Conservation (phyloP, 1,140 invertebrate genomes). For the Phortica variegata region DNA sequence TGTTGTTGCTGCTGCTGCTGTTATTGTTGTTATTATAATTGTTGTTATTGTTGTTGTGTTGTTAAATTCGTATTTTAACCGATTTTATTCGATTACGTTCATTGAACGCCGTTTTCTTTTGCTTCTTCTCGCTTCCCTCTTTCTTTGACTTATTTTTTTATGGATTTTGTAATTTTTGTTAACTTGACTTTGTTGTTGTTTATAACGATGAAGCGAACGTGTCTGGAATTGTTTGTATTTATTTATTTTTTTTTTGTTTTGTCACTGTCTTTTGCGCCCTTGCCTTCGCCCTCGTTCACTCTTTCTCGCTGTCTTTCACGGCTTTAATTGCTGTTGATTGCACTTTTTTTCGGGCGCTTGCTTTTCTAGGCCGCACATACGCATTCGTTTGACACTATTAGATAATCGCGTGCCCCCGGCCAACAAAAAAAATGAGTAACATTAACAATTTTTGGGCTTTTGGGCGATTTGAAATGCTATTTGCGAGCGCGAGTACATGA, state of each 20-base stretch:
- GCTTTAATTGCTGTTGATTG: too few species aligned
- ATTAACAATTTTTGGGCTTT: too few species aligned
- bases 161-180: slow-evolving; percentile 38
- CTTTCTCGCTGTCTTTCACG: too few species aligned
- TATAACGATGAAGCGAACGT: slow-evolving; percentile 33
- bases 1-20: slow-evolving; percentile 28
- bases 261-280: slow-evolving; percentile 24
- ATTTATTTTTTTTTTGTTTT: slow-evolving; percentile 9
- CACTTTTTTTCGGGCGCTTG: too few species aligned
- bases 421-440: too few species aligned
- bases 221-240: slow-evolving; percentile 33
- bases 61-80: background rate
- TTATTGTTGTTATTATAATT: slow-evolving; percentile 3
- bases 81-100: slow-evolving; percentile 22
- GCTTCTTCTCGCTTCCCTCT: slow-evolving; percentile 17
- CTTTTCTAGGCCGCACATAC: slow-evolving; percentile 48
- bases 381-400: slow-evolving; percentile 34
- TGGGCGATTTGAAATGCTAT: too few species aligned
- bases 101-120: slow-evolving; percentile 42
- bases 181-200: slow-evolving; percentile 6
- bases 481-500: too few species aligned
- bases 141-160: background rate
- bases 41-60: slow-evolving; percentile 1
- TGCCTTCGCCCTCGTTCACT: too few species aligned
- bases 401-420: slow-evolving; percentile 24